These are phyloP conservation scores for Gasteruption jaculator DNA, from an alignment of 2,888 invertebrate genomes.

Conservation along the genomic window DNA sequence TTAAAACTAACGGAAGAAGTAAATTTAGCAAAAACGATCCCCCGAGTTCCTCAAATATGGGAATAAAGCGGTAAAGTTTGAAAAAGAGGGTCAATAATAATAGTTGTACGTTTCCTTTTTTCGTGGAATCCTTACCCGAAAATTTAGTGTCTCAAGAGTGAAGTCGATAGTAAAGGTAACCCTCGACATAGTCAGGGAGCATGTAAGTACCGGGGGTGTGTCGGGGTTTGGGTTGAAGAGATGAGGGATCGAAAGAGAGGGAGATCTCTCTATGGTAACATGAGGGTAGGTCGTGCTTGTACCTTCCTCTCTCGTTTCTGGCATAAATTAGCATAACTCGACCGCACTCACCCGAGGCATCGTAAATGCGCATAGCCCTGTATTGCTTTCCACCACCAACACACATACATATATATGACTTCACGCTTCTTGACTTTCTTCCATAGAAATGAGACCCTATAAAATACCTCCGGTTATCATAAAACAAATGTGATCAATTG, in stretches of 20 bases:
- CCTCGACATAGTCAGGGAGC: conserved; percentile 13
- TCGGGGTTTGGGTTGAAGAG: too few species aligned
- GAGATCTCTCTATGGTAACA: conserved; percentile 19
- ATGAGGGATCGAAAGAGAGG: conserved; percentile 20
- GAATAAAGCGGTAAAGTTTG: too few species aligned
- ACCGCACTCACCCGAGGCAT: conserved; percentile 21
- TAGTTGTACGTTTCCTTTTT: too few species aligned
- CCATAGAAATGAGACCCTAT: conserved; percentile 11
- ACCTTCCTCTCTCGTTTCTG: conserved; percentile 28
- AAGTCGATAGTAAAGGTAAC: too few species aligned
- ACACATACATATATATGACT: conserved; percentile 11
- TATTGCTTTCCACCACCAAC: conserved; percentile 9
- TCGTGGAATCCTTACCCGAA: too few species aligned
- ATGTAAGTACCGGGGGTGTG: conserved; percentile 22
- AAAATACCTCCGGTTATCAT: too few species aligned
- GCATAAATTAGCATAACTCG: conserved; percentile 39
- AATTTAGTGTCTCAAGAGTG: too few species aligned
- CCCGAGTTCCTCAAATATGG: too few species aligned
- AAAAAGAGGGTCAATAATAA: too few species aligned
- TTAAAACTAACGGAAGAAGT: too few species aligned
- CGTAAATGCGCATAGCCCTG: conserved; percentile 15
- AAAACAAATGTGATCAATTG: too few species aligned
- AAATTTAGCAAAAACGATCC: too few species aligned
- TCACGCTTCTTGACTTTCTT: conserved; percentile 12
- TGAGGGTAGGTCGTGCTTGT: conserved; percentile 26